phyloP scores from a whole-genome alignment of 2,113 vertebrate species.

The Panthera tigris region DNA sequence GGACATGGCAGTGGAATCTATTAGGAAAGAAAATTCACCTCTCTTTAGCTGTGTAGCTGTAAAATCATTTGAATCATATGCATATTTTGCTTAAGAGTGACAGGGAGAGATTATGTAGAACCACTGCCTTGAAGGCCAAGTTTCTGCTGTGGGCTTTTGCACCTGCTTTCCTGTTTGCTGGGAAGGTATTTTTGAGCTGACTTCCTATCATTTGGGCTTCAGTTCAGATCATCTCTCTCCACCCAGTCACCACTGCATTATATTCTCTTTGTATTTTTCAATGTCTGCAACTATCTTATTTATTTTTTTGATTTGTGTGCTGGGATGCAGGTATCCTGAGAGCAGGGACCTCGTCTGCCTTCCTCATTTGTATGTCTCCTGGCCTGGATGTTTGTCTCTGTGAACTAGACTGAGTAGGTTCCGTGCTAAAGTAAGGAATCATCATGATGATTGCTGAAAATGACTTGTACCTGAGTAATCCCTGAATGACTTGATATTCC shows the following conservation, averaged over 20 bases:
- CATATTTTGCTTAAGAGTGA: background rate
- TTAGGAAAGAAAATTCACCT: background rate
- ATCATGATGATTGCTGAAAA: background rate
- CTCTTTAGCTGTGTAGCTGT: background rate
- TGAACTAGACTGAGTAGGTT: background rate
- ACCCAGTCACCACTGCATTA: background rate
- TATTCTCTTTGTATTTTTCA: background rate
- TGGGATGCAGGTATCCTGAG: background rate
- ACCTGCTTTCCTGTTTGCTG: background rate
- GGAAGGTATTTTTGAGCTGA: background rate
- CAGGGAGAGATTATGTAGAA: background rate
- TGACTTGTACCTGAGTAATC: background rate
- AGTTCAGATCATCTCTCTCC: background rate
- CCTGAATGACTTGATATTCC: background rate
- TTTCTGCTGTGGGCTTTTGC: background rate
- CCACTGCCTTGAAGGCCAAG: background rate
- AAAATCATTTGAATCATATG: background rate
- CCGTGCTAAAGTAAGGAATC: background rate
- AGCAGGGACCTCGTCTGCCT: background rate
- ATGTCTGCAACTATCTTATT: background rate
- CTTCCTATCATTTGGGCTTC: background rate
- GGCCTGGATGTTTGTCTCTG: background rate
- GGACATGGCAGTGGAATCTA: background rate
- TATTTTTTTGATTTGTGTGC: background rate
- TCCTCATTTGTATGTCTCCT: background rate